Base-by-base conservation (phyloP, 1,140 invertebrate species). In the Lordiphosa mommai region DNA sequence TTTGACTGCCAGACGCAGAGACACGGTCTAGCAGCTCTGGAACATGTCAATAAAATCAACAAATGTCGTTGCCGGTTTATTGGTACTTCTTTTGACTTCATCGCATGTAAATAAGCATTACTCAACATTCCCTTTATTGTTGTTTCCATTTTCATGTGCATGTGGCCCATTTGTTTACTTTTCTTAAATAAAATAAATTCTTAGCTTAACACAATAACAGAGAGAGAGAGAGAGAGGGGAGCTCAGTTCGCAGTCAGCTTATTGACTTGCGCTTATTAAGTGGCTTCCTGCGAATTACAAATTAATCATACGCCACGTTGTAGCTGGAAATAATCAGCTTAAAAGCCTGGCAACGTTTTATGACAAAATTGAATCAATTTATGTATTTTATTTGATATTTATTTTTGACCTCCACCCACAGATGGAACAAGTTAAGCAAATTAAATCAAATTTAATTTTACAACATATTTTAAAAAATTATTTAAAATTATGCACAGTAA, bases 1-100 rank as follows among this genome's bases (percentile, higher is more conserved):
- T 71, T 80, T 74, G 70, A 80, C 66, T 82, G 77, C 58, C 77
- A 76, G 40, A 34, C 51, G 9, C 61, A 80, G 44, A 17, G 47
- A 33, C 46, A 41, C 41, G 55, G 32, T 43, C 46, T 38, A 51
- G 17, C 14, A 34, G 20, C 34, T 5, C 12, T 17, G 37, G 9
- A 64, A 72, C 68, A 84, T 85, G 72, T 84, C 77, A 84, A 84
- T 84, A 84, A 84, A 84, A 77, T 72, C 72, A 84, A 84, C 77
- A 84, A 84, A 77, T 84, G 72, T 72, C 72, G 68, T 55, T 72
- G 61, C 52, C 46, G 58, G 58, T 70, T 70, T 64, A 61, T 80
- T 66, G 60, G 58, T 20, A 41, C 51, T 72, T 57, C 34, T 36
- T 14, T 48, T 27, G 37, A 17, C 20, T 49, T 44, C 41, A 10